Percentiles rank a stretch among this genome's conserved stretches.
These are phyloP conservation scores for Drosophila anomelani DNA, from an alignment of 2,888 invertebrate genomes.

Conservation along the genomic window DNA sequence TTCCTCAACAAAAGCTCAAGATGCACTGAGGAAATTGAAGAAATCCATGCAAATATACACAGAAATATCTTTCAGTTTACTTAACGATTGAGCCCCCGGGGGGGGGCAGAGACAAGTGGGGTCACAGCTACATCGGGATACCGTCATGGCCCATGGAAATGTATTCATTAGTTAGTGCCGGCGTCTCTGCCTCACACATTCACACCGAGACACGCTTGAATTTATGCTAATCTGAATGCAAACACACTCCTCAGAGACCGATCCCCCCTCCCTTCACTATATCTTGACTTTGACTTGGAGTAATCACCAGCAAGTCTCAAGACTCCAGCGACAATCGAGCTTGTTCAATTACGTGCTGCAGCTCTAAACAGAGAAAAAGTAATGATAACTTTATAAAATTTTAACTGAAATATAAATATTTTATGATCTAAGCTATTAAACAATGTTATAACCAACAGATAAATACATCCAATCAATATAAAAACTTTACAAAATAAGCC, in stretches of 20 bases:
- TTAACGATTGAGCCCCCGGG: background rate
- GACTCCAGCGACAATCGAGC: conserved; percentile 57
- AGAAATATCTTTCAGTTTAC: conserved; percentile 3
- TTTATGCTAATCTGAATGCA: conserved; percentile 74
- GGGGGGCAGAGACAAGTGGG: conserved; percentile 4
- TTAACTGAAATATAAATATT: background rate
- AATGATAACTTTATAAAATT: too few species aligned
- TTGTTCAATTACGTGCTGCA: conserved; percentile 71
- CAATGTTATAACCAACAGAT: background rate
- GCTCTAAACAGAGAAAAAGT: conserved; percentile 3
- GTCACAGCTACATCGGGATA: conserved; percentile 34
- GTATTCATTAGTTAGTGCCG: conserved; percentile 73
- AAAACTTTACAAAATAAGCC: background rate
- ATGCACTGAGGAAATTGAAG: background rate
- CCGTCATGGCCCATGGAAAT: conserved; percentile 57
- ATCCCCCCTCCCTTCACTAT: conserved; percentile 13
- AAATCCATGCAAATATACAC: background rate
- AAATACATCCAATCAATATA: background rate
- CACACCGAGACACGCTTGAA: conserved; percentile 52
- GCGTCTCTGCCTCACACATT: conserved; percentile 56
- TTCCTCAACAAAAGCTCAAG: background rate
- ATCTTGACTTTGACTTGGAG: conserved; percentile 51
- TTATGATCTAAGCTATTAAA: background rate
- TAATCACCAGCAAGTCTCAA: conserved; percentile 72
- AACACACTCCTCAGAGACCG: conserved; percentile 35